Conservation (phyloP, 92 coral and sea anemone species). For the Siderastrea radians region DNA sequence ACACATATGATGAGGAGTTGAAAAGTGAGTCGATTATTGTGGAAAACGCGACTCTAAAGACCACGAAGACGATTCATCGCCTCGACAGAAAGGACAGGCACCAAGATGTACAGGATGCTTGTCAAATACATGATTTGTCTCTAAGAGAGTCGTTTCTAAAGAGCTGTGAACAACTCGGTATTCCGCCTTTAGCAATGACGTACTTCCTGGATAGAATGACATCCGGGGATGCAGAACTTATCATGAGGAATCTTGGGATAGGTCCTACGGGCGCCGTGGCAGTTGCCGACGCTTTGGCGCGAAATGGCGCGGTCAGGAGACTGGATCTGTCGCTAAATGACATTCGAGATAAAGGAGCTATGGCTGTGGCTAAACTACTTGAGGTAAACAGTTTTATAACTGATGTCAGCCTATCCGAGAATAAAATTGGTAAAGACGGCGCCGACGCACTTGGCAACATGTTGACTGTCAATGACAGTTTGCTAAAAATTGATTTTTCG, state of each 20-base stretch:
- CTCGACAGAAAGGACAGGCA: slow-evolving; percentile 94
- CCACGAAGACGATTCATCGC: slow-evolving; percentile 68
- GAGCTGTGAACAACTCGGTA: slow-evolving; percentile 77
- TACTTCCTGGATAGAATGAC: slow-evolving; percentile 83
- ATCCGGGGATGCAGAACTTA: slow-evolving; percentile 77
- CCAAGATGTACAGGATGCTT: slow-evolving; percentile 91
- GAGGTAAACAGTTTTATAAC: slow-evolving; percentile 71
- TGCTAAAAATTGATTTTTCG: slow-evolving; percentile 72
- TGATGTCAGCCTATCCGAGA: slow-evolving; percentile 85
- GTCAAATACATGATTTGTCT: slow-evolving; percentile 77
- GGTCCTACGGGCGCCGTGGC: slow-evolving; percentile 88
- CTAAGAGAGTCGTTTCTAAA: slow-evolving; percentile 69
- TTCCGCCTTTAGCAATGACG: slow-evolving; percentile 88
- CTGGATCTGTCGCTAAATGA: slow-evolving; percentile 91
- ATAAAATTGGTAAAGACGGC: slow-evolving; percentile 82
- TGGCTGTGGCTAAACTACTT: slow-evolving; percentile 77
- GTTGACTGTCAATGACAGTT: slow-evolving; percentile 75
- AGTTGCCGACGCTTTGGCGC: slow-evolving; percentile 81
- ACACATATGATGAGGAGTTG: slow-evolving; percentile 67
- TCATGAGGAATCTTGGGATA: slow-evolving; percentile 93
- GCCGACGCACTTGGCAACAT: slow-evolving; percentile 78
- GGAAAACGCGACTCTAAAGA: slow-evolving; percentile 35
- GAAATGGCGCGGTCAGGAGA: slow-evolving; percentile 75
- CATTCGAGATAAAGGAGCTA: slow-evolving; percentile 83
- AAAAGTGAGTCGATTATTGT: slow-evolving; percentile 46